These are phyloP conservation scores for Mionectes olivaceus DNA, from an alignment of 2,797 vertebrate species.

Conservation along the genomic window DNA sequence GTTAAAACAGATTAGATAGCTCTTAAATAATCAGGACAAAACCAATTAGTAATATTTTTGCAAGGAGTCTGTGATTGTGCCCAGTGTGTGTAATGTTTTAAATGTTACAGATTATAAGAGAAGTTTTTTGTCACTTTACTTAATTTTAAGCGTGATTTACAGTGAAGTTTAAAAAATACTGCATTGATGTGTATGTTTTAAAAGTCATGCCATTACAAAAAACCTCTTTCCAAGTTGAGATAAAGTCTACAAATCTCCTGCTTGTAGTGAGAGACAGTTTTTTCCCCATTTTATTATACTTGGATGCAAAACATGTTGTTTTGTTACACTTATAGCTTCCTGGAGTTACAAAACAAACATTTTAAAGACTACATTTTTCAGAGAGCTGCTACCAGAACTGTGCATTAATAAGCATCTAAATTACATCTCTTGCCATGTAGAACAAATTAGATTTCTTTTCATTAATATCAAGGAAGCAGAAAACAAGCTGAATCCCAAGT, in stretches of 20 bases:
- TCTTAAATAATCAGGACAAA: neutral
- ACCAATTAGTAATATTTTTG: neutral
- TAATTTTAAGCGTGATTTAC: neutral
- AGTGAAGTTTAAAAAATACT: neutral
- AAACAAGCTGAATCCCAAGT: conserved; percentile 72
- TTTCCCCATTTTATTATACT: neutral
- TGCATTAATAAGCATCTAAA: conserved; percentile 78
- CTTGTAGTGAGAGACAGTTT: neutral
- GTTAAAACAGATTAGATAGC: neutral
- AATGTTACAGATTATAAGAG: neutral
- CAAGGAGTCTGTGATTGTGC: neutral
- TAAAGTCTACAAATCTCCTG: neutral
- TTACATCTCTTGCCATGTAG: conserved; percentile 76
- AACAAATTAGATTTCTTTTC: conserved; percentile 81
- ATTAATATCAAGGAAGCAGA: conserved; percentile 80
- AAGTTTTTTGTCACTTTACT: neutral
- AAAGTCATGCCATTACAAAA: neutral
- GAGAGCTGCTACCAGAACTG: conserved; percentile 50
- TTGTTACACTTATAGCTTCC: conserved; percentile 50
- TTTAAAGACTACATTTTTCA: conserved; percentile 68
- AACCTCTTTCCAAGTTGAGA: neutral
- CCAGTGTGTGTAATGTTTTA: neutral
- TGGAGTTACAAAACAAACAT: conserved; percentile 66
- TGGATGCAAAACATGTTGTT: neutral
- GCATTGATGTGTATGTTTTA: accelerated